Percentiles rank a stretch among this genome's conserved stretches.
Conservation (phyloP, 2,888 invertebrate species). For the Bimastos eiseni region DNA sequence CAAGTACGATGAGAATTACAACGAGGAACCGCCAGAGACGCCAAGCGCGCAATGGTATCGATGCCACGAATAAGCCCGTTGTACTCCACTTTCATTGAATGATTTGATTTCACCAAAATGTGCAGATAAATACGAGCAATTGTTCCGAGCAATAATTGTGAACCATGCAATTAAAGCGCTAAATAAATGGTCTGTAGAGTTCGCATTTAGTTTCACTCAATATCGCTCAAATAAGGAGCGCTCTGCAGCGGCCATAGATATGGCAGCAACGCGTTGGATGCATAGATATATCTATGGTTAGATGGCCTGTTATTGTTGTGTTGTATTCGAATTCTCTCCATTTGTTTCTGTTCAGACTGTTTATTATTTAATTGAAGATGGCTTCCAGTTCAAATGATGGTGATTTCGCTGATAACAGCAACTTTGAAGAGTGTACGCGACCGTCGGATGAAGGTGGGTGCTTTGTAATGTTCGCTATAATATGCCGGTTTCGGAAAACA, state of each 20-base stretch:
- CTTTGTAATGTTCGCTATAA: background rate
- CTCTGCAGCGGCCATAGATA: too few species aligned
- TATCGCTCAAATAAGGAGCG: background rate
- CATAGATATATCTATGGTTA: too few species aligned
- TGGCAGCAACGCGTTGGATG: too few species aligned
- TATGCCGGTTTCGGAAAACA: background rate
- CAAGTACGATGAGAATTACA: too few species aligned
- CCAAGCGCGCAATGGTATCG: too few species aligned
- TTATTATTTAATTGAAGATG: background rate
- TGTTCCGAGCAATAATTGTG: too few species aligned
- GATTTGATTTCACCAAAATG: too few species aligned
- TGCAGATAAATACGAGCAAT: too few species aligned
- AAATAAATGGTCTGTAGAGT: background rate
- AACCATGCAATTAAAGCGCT: background rate
- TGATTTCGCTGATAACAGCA: background rate
- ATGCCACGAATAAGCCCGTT: too few species aligned
- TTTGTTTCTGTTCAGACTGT: background rate
- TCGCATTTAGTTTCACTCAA: background rate
- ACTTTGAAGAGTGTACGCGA: background rate
- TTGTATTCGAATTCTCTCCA: background rate
- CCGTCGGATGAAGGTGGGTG: background rate
- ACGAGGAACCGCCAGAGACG: too few species aligned
- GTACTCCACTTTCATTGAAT: too few species aligned
- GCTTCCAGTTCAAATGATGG: slow-evolving; percentile 13
- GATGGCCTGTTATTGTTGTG: background rate